Evolutionary conservation across 2,797 vertebrate genomes (phyloP).

Genomic region (Pantherophis vulpinus): DNA sequence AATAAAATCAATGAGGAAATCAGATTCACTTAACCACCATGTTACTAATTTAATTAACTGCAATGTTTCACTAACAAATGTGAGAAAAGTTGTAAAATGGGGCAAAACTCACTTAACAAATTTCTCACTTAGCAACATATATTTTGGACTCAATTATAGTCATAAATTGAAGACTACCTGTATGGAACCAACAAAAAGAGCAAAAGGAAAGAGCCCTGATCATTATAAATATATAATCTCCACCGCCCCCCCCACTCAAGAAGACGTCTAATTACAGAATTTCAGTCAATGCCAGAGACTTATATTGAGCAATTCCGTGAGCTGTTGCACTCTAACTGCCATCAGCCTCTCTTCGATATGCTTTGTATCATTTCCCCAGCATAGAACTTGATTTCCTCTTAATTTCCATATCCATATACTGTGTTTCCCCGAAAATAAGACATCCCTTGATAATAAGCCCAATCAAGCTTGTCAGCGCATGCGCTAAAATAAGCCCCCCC

Average conservation of each 20-base stretch:
- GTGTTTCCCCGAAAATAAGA: too few relatives aligned
- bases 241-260: not conserved
- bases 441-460: too few relatives aligned
- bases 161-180: not conserved
- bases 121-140: not conserved
- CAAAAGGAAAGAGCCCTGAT: not conserved
- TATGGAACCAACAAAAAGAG: not conserved
- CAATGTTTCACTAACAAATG: too few relatives aligned
- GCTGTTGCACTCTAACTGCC: not conserved
- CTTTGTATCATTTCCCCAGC: not conserved
- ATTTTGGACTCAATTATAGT: not conserved
- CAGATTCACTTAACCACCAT: too few relatives aligned
- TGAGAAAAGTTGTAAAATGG: too few relatives aligned
- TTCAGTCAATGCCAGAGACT: not conserved
- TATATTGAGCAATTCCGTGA: not conserved
- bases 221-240: slow-evolving; percentile 19
- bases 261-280: not conserved
- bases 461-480: too few relatives aligned
- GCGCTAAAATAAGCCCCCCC: too few relatives aligned
- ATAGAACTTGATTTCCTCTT: not conserved
- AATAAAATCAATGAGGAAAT: slow-evolving; percentile 22
- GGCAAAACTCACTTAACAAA: not conserved
- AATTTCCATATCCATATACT: not conserved
- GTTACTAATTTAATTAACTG: too few relatives aligned
- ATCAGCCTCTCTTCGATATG: not conserved